Evolutionary conservation across 2,113 vertebrate species (phyloP).

Genomic region (Lonchura striata): DNA sequence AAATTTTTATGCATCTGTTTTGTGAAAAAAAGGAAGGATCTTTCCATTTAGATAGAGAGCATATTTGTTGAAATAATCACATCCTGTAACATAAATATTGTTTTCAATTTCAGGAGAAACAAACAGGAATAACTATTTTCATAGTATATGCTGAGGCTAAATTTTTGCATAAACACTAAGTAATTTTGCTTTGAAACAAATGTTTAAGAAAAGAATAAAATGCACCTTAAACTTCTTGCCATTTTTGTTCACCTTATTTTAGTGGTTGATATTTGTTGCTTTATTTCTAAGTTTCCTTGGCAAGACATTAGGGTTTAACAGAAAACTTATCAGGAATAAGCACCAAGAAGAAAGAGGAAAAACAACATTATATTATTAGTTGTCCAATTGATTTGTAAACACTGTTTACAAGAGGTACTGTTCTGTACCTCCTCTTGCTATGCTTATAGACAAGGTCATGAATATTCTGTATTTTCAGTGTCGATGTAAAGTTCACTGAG

Average conservation of each 20-base stretch:
- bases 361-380: neutral
- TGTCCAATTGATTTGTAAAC: neutral
- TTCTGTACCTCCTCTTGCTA: neutral
- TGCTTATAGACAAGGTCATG: neutral
- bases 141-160: neutral
- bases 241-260: neutral
- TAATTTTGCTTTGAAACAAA: neutral
- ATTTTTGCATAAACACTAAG: neutral
- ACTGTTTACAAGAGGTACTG: no score
- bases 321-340: neutral
- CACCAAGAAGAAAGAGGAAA: neutral
- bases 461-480: neutral
- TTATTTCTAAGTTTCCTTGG: neutral
- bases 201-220: neutral
- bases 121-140: neutral
- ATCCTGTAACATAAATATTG: neutral
- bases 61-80: neutral
- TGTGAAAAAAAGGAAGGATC: neutral
- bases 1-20: neutral
- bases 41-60: neutral
- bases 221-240: neutral
- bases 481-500: neutral
- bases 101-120: neutral
- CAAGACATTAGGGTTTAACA: neutral
- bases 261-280: neutral